A percentile compares a stretch with the other conserved stretches of the same genome.
phyloP scores from a whole-genome alignment of 2,888 invertebrate species.

The Pristionchus exspectatus region DNA sequence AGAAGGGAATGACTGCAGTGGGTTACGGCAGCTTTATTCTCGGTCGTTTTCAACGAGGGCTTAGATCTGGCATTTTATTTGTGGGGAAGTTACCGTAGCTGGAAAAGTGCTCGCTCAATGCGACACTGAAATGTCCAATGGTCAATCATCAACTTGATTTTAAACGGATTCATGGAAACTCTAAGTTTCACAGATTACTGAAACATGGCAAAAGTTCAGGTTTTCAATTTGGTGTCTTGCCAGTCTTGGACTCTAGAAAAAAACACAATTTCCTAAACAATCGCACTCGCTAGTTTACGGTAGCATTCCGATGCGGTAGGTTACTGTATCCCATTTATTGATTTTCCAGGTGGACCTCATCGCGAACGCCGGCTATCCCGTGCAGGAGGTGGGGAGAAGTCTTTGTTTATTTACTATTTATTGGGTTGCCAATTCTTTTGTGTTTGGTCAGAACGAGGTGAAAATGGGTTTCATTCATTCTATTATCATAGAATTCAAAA shows the following conservation, averaged over 20 bases:
- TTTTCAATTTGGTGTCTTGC: not conserved
- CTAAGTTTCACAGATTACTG: not conserved
- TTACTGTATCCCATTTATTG: not conserved
- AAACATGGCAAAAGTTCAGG: not conserved
- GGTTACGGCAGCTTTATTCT: not conserved
- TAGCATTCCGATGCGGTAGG: not conserved
- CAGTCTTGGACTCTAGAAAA: not conserved
- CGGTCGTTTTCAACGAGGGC: too few species aligned
- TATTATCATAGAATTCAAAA: too few species aligned
- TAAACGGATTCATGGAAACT: too few species aligned
- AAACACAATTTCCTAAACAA: not conserved
- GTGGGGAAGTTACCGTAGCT: too few species aligned
- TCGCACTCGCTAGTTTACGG: not conserved
- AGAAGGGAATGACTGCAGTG: conserved; percentile 40
- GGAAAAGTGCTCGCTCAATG: too few species aligned
- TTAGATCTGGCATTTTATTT: too few species aligned
- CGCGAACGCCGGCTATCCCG: conserved; percentile 38
- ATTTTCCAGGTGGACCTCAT: conserved; percentile 50
- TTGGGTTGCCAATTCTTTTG: not conserved
- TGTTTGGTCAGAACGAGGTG: not conserved
- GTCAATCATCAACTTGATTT: too few species aligned
- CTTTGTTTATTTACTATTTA: not conserved
- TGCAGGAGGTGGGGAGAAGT: conserved; percentile 15
- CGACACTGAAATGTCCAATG: too few species aligned
- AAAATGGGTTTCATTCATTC: not conserved